Percentiles rank a stretch among this genome's conserved stretches.
phyloP scores from a whole-genome alignment of 2,797 vertebrate genomes.

The Helarctos malayanus region DNA sequence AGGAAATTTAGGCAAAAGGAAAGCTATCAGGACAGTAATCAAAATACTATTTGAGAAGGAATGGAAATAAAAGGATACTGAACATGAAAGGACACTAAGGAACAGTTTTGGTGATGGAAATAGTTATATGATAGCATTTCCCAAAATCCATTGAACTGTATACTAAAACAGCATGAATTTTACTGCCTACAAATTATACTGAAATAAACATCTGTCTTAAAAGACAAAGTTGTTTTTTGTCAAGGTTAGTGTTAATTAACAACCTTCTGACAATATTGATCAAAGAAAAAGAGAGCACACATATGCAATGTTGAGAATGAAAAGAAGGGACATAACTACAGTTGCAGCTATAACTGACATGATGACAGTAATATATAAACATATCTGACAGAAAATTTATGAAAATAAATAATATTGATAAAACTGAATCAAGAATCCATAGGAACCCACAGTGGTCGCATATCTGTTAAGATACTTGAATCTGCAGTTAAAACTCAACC shows the following conservation, averaged over 20 bases:
- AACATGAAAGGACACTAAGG: neutral
- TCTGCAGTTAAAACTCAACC: neutral
- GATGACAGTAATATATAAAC: neutral
- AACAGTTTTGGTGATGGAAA: neutral
- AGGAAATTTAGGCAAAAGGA: neutral
- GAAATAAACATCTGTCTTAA: neutral
- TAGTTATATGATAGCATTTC: neutral
- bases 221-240: neutral
- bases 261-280: neutral
- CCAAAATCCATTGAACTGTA: neutral
- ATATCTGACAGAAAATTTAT: neutral
- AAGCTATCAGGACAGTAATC: neutral
- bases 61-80: neutral
- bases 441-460: neutral
- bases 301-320: neutral
- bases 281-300: neutral
- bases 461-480: neutral
- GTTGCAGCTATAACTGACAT: neutral
- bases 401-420: neutral
- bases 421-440: neutral
- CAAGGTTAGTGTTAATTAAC: neutral
- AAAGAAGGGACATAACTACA: neutral
- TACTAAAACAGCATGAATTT: neutral
- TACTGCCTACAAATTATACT: neutral
- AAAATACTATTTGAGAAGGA: neutral